phyloP scores from a whole-genome alignment of 2,888 invertebrate species.

The Tanypteryx hageni region DNA sequence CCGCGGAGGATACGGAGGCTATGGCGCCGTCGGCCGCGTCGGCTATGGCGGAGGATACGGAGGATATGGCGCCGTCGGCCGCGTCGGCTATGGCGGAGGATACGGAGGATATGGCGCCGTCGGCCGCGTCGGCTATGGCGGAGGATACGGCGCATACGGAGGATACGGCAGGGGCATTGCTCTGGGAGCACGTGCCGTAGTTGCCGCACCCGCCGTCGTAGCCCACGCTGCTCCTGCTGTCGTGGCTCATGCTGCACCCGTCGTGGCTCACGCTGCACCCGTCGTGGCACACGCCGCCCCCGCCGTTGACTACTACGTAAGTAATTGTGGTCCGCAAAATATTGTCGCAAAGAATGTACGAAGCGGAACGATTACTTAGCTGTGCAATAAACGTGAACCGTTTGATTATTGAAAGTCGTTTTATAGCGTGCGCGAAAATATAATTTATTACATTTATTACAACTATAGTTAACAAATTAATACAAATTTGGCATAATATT shows the following conservation, averaged over 20 bases:
- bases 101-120: background rate
- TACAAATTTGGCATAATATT: too few species aligned
- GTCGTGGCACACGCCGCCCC: background rate
- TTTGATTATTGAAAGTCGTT: too few species aligned
- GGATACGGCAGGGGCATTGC: background rate
- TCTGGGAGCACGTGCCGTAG: background rate
- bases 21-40: background rate
- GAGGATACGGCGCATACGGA: background rate
- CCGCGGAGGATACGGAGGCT: background rate
- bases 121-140: background rate
- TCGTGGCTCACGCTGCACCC: background rate
- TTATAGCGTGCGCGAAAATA: too few species aligned
- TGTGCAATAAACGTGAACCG: too few species aligned
- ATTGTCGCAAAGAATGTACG: too few species aligned
- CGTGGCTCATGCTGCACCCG: background rate
- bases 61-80: background rate
- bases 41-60: too few species aligned
- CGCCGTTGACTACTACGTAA: slow-evolving; percentile 5
- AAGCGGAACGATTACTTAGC: too few species aligned
- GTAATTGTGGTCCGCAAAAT: background rate
- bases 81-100: background rate
- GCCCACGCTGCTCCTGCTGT: background rate
- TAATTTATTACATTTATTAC: too few species aligned
- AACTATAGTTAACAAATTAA: too few species aligned
- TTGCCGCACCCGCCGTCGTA: background rate